Percentiles rank a stretch among this genome's conserved stretches.
Evolutionary conservation across 2,888 invertebrate species (phyloP).

Genomic region (Neria commutata): DNA sequence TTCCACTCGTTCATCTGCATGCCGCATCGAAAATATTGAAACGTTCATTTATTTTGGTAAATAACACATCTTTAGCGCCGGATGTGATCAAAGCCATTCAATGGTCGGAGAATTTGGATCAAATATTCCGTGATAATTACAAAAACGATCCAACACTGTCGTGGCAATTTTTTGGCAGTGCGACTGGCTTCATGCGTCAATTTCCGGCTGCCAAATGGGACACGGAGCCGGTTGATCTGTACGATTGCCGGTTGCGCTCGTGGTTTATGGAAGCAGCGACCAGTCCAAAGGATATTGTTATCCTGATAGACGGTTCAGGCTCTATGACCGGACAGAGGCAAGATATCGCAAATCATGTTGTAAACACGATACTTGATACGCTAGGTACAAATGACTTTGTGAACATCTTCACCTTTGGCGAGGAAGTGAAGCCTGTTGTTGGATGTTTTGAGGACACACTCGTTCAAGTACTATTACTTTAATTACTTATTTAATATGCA

Average conservation of each 20-base stretch:
- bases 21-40: too few species aligned
- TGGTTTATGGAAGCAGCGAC: constrained; percentile 99
- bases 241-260: constrained; percentile 90
- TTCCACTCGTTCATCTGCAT: too few species aligned
- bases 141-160: constrained; percentile 85
- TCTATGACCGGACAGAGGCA: constrained; percentile 88
- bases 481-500: constrained; percentile 21
- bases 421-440: constrained; percentile 79
- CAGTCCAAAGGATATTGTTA: constrained; percentile 90
- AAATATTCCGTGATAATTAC: constrained; percentile 86
- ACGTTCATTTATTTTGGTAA: too few species aligned
- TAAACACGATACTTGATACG: constrained; percentile 90
- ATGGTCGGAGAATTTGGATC: constrained; percentile 94
- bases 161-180: constrained; percentile 99
- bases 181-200: constrained; percentile 95
- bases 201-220: constrained; percentile 90
- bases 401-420: constrained; percentile 92
- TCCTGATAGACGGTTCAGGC: constrained; percentile 87
- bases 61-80: constrained; percentile 65
- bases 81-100: constrained; percentile 90
- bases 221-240: constrained; percentile 85
- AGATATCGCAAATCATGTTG: constrained; percentile 89
- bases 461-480: constrained; percentile 90
- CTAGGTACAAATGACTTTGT: constrained; percentile 98
- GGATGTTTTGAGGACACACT: constrained; percentile 88